Conservation (phyloP, 2,888 invertebrate genomes). For the Salpingus planirostris region DNA sequence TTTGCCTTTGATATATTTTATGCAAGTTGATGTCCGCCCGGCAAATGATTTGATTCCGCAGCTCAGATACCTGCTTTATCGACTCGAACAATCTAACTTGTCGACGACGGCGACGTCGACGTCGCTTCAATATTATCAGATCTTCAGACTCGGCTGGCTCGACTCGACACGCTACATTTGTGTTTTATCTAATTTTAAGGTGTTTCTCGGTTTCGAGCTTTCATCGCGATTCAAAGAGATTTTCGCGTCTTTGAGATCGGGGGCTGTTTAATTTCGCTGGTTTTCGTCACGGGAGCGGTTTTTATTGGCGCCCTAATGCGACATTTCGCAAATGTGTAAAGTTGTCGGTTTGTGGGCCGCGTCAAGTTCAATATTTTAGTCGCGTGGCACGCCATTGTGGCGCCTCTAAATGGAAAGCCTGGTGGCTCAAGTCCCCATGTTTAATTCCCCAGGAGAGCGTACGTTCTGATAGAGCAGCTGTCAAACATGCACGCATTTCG, state of each 20-base stretch:
- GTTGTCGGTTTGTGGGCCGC: constrained; percentile 13
- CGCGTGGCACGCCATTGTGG: constrained; percentile 23
- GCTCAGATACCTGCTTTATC: constrained; percentile 33
- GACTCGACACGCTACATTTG: constrained; percentile 33
- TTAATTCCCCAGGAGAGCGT: constrained; percentile 36
- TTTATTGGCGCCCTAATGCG: constrained; percentile 10
- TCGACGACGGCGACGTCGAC: constrained; percentile 25
- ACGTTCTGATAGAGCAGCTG: constrained; percentile 34
- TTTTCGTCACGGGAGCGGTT: neutral
- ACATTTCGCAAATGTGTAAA: constrained; percentile 10
- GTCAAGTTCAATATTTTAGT: constrained; percentile 25
- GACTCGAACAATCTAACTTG: constrained; percentile 28
- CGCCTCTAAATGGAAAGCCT: constrained; percentile 25
- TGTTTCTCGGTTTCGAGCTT: constrained; percentile 26
- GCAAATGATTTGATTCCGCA: constrained; percentile 35
- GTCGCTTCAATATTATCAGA: constrained; percentile 32
- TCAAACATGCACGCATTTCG: constrained; percentile 32
- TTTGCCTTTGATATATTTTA: constrained; percentile 34
- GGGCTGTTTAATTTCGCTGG: no score
- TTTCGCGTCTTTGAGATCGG: no score
- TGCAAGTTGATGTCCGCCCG: constrained; percentile 32
- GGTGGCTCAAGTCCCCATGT: constrained; percentile 24
- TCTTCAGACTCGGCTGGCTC: constrained; percentile 27
- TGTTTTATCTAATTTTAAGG: constrained; percentile 33
- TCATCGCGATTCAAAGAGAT: constrained; percentile 10